These are phyloP conservation scores for Xenentodon cancila DNA, from an alignment of 2,797 vertebrate species.

Conservation along the genomic window DNA sequence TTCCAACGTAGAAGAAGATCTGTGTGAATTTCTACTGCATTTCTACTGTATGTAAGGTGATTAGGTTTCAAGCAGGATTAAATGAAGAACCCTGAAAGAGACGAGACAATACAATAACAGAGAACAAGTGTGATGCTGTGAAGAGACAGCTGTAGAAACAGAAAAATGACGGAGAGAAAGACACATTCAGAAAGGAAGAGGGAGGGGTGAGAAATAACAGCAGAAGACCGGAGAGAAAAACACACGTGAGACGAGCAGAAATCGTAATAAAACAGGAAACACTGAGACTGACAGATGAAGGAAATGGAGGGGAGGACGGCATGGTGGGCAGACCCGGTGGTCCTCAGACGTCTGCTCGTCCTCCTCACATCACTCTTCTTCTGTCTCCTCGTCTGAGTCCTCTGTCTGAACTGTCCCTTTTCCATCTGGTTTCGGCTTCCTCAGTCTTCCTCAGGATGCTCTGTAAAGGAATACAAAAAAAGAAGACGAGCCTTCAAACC, in stretches of 20 bases:
- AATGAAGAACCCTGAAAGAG: slow-evolving; percentile 2
- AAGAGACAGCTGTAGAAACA: slow-evolving; percentile 67
- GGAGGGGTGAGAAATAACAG: slow-evolving; percentile 53
- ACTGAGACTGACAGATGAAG: slow-evolving; percentile 49
- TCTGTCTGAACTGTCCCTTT: slow-evolving; percentile 30
- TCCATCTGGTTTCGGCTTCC: slow-evolving; percentile 40
- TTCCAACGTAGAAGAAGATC: no score
- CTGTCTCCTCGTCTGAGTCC: slow-evolving; percentile 45
- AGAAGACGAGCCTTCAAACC: no score
- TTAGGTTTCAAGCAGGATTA: not conserved
- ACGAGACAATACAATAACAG: slow-evolving; percentile 6
- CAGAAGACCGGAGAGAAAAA: slow-evolving; percentile 37
- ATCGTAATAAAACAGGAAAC: slow-evolving; percentile 35
- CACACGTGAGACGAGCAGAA: slow-evolving; percentile 27
- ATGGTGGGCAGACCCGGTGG: slow-evolving; percentile 77
- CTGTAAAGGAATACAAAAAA: no score
- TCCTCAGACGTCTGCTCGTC: slow-evolving; percentile 70
- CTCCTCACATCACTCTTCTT: slow-evolving; percentile 53
- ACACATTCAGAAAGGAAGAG: slow-evolving; percentile 21
- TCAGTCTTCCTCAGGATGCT: no score
- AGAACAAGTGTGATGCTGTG: slow-evolving; percentile 45
- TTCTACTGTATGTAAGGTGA: no score
- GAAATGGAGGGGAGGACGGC: slow-evolving; percentile 52
- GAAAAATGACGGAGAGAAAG: slow-evolving; percentile 27
- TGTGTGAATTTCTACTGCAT: no score